Base-by-base conservation (phyloP, 2,797 vertebrate species). In the Clarias platycephalus region DNA sequence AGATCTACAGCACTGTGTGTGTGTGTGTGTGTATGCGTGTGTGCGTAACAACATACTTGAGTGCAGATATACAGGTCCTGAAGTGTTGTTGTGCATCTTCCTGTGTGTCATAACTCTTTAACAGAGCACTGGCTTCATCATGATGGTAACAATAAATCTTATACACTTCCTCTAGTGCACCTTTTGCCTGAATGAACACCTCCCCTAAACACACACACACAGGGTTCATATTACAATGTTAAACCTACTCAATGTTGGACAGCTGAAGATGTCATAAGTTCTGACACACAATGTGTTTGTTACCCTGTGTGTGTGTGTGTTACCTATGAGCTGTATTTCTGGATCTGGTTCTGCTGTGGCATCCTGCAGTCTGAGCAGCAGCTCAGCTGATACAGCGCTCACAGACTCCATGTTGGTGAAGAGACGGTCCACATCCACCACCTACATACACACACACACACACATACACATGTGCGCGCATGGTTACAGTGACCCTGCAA, bases 81-180 rank as follows among this genome's bases (percentile, higher is more conserved):
- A 99, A 95, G 92, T 97, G 95, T 84, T 95, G 93, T 90, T 95
- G 97, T 89, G 97, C 93, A 87, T 97, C 96, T 89, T 97, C 97
- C 15, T 98, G 96, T 90, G 96, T 97, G 90, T 98, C 97, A 24
- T 97, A 98, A 84, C 95, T 94, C 93, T 98, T 97, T 67, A 99
- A 95, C 34, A 96, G 91, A 82, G 91, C 88, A 87, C 96, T 97
- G 0, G 97, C 97, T 40, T 98, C 97, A 20, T 98, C 97, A 0
- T 99, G 97, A 83, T 97, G 96, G 90, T 97, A 99, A 92, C 98
- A 99, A 91, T 99, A 99, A 90, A 96, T 95, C 94, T 99, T 99
- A 93, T 98, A 99, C 10, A 96, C 95, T 8, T 98, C 97, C 93
- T 99, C 98, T 88, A 99, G 89, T 18, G 94, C 94, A 84, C 93